phyloP scores from a whole-genome alignment of 2,888 invertebrate species.

The Dysmachus trigonus region DNA sequence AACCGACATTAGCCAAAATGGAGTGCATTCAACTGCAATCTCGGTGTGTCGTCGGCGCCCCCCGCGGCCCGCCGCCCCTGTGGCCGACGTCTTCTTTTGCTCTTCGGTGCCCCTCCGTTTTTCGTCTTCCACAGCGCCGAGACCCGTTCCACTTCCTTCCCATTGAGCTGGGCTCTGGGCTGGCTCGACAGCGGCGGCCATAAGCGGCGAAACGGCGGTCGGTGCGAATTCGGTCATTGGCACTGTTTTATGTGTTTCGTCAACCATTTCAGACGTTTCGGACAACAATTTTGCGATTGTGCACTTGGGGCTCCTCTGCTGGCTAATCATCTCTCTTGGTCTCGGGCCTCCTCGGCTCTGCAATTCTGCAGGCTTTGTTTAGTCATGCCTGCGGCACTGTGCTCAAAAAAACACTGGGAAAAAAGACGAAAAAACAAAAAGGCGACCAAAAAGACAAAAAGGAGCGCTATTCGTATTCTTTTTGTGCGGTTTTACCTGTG shows the following conservation, averaged over 20 bases:
- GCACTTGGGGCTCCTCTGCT: conserved; percentile 42
- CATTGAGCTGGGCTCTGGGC: conserved; percentile 34
- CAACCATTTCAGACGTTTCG: conserved; percentile 50
- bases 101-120: not conserved
- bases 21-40: conserved; percentile 46
- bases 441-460: not conserved
- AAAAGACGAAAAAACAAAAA: not conserved
- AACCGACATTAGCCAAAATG: conserved; percentile 49
- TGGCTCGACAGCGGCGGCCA: not conserved
- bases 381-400: conserved; percentile 24
- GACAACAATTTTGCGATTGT: conserved; percentile 50
- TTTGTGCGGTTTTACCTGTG: conserved; percentile 38
- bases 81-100: not conserved
- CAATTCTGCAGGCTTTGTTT: conserved; percentile 15
- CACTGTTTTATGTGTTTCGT: conserved; percentile 49
- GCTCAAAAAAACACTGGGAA: conserved; percentile 1
- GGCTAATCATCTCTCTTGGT: conserved; percentile 38
- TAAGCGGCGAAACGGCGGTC: conserved; percentile 5
- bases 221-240: conserved; percentile 50
- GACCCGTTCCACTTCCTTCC: conserved; percentile 43
- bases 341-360: conserved; percentile 23
- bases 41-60: conserved; percentile 3
- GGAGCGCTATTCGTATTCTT: not conserved
- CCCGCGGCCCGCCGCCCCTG: not conserved
- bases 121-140: not conserved